A percentile compares a stretch with the other conserved stretches of the same genome.
phyloP scores from a whole-genome alignment of 2,888 invertebrate species.

The Mantis religiosa region DNA sequence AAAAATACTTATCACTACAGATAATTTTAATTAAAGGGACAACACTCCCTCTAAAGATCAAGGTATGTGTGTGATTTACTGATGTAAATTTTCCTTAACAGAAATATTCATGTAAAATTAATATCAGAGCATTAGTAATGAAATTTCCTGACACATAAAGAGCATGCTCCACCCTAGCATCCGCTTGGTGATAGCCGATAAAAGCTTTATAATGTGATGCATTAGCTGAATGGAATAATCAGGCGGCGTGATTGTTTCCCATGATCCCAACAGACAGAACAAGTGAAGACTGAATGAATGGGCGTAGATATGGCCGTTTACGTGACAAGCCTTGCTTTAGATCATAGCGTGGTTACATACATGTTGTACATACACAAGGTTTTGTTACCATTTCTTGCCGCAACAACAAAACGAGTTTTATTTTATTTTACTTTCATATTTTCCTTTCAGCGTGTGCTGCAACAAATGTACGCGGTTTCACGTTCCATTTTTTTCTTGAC shows the following conservation, averaged over 20 bases:
- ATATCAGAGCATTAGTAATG: not conserved
- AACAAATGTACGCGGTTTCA: not conserved
- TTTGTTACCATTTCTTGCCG: not conserved
- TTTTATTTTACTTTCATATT: not conserved
- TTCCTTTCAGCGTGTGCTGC: not conserved
- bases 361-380: not conserved
- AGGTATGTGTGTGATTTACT: not conserved
- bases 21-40: too few relatives aligned
- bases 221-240: not conserved
- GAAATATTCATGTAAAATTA: not conserved
- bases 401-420: not conserved
- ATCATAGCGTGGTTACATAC: not conserved
- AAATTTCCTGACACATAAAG: not conserved
- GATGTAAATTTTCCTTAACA: not conserved
- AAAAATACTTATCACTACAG: too few relatives aligned
- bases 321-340: not conserved
- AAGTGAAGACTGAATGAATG: not conserved
- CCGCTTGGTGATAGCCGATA: not conserved
- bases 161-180: not conserved
- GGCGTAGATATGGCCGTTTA: not conserved
- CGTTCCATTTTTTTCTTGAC: not conserved
- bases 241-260: not conserved
- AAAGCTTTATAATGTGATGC: not conserved
- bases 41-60: too few relatives aligned
- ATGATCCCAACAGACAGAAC: not conserved